Conservation (phyloP, 2,113 vertebrate genomes). For the Porphyrio hochstetteri region DNA sequence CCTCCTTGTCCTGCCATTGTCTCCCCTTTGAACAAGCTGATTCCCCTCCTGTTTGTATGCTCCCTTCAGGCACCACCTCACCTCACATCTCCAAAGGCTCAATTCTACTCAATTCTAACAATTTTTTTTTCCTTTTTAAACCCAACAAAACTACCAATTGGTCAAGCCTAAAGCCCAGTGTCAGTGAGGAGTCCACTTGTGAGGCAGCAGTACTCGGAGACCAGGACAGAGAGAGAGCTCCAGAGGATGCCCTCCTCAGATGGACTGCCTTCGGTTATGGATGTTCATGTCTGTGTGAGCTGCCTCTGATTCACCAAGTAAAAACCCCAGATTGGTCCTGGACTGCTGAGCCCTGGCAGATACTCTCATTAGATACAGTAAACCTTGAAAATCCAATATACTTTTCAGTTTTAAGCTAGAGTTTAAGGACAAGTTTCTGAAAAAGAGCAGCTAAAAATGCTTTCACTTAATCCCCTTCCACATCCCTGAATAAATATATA, state of each 20-base stretch:
- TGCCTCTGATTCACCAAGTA: background rate
- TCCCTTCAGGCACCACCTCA: too few relatives aligned
- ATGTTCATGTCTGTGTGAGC: background rate
- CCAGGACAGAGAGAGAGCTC: background rate
- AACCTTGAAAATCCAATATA: background rate
- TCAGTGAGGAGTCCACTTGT: background rate
- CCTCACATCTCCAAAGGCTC: background rate
- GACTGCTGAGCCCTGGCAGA: background rate
- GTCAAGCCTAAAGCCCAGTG: background rate
- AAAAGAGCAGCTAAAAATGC: background rate
- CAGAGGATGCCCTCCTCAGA: background rate
- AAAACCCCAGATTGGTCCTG: background rate
- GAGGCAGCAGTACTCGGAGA: background rate
- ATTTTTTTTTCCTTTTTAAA: background rate
- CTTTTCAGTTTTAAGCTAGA: background rate
- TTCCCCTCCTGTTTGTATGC: too few relatives aligned
- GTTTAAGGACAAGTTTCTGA: background rate
- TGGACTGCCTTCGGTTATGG: background rate
- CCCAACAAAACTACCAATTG: background rate
- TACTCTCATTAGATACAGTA: background rate
- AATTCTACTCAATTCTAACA: too few relatives aligned
- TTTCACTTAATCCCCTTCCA: background rate
- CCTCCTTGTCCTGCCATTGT: too few relatives aligned
- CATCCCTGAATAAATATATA: background rate
- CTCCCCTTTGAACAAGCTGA: too few relatives aligned